Evolutionary conservation across 1,140 invertebrate genomes (phyloP).

Genomic region (Tetramorium parvispinum): DNA sequence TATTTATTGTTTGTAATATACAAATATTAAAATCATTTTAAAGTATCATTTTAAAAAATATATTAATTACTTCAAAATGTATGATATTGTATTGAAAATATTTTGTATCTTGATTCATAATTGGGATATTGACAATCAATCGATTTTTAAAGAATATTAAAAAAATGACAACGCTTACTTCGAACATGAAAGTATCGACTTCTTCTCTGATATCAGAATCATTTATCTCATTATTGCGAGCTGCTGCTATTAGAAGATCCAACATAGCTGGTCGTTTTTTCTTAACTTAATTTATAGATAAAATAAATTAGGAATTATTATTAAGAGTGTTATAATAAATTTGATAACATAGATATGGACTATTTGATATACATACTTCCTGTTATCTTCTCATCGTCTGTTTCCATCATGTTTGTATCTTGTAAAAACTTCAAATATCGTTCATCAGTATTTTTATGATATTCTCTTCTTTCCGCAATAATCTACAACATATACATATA

Average conservation of each 20-base stretch:
- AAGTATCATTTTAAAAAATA: neutral
- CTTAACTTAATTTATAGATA: slow-evolving; percentile 64
- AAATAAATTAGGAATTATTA: neutral
- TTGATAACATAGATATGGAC: neutral
- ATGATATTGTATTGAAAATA: neutral
- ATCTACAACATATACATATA: slow-evolving; percentile 64
- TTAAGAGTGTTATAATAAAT: neutral
- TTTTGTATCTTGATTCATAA: neutral
- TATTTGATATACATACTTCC: slow-evolving; percentile 32
- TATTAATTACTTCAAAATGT: neutral
- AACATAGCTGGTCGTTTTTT: slow-evolving; percentile 91
- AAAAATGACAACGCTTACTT: slow-evolving; percentile 85
- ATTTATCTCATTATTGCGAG: slow-evolving; percentile 83
- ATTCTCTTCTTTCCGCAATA: slow-evolving; percentile 75
- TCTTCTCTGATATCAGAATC: slow-evolving; percentile 91
- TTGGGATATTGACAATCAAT: neutral
- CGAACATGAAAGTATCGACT: slow-evolving; percentile 91
- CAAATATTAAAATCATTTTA: neutral
- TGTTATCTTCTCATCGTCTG: neutral
- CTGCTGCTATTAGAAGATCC: slow-evolving; percentile 91
- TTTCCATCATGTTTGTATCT: neutral
- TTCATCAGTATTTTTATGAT: slow-evolving; percentile 71
- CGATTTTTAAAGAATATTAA: neutral
- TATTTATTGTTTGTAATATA: neutral
- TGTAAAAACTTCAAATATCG: slow-evolving; percentile 43